These are phyloP conservation scores for Diadumene lineata DNA, from an alignment of 92 coral and sea anemone genomes.

Conservation along the genomic window DNA sequence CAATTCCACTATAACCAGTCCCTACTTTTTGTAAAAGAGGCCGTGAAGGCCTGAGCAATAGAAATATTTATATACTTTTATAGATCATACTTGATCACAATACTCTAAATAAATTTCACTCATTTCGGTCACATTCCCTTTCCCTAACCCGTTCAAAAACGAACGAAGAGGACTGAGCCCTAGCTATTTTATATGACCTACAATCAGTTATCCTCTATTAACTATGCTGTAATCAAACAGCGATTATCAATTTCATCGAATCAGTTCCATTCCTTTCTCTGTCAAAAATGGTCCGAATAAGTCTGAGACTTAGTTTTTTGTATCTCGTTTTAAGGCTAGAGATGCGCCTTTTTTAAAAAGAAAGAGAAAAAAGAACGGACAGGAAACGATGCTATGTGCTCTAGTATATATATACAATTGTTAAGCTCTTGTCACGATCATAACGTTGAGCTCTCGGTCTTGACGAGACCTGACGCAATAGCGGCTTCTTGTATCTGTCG, in stretches of 20 bases:
- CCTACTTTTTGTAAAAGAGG: background rate
- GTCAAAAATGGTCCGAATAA: background rate
- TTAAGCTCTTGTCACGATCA: constrained; percentile 30
- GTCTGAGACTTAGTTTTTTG: background rate
- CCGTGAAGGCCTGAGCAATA: no score
- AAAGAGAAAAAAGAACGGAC: background rate
- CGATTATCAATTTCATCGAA: background rate
- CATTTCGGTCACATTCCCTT: no score
- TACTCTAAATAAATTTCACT: no score
- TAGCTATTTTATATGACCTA: no score
- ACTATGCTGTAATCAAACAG: background rate
- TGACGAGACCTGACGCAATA: constrained; percentile 86
- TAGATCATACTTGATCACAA: no score
- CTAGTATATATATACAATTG: constrained; percentile 1
- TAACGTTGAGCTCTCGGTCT: constrained; percentile 58
- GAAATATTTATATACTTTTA: no score
- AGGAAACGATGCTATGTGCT: background rate
- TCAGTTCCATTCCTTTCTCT: background rate
- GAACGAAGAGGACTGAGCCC: constrained; percentile 6
- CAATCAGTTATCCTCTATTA: background rate
- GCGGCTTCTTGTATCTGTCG: constrained; percentile 93
- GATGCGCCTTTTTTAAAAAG: background rate
- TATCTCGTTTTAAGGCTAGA: background rate
- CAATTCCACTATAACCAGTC: constrained; percentile 1
- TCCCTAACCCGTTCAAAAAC: no score